These are phyloP conservation scores for Hoplias malabaricus DNA, from an alignment of 2,113 vertebrate genomes.

Conservation along the genomic window DNA sequence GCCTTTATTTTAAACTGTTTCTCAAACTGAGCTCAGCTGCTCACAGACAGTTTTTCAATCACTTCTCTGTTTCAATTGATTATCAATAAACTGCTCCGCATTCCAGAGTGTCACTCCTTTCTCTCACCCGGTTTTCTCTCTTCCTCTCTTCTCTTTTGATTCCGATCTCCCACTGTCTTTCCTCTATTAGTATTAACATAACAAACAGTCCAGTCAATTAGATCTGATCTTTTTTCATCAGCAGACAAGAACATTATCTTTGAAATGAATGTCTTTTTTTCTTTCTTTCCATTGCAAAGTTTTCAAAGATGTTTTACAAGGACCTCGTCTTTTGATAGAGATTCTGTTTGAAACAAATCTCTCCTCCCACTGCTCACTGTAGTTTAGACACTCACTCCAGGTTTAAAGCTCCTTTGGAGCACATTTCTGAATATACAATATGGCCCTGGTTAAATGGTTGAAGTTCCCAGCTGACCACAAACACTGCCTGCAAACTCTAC, in stretches of 20 bases:
- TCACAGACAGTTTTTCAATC: constrained; percentile 98
- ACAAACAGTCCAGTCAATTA: constrained; percentile 76
- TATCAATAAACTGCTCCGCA: constrained; percentile 90
- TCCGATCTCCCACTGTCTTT: constrained; percentile 82
- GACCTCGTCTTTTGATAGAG: constrained; percentile 17
- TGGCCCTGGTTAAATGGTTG: neutral
- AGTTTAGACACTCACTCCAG: neutral
- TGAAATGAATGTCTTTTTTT: constrained; percentile 11
- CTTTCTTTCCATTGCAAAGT: constrained; percentile 23
- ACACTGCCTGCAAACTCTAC: too few species aligned
- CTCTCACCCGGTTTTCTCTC: constrained; percentile 68
- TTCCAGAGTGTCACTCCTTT: constrained; percentile 78
- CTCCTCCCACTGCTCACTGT: neutral
- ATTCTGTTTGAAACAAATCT: constrained; percentile 14
- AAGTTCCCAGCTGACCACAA: too few species aligned
- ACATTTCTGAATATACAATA: neutral
- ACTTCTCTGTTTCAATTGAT: constrained; percentile 91
- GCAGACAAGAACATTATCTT: constrained; percentile 47
- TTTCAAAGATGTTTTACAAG: constrained; percentile 34
- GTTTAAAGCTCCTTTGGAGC: neutral
- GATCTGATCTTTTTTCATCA: constrained; percentile 51
- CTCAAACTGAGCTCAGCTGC: constrained; percentile 95
- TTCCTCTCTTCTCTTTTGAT: constrained; percentile 80
- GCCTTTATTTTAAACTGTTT: constrained; percentile 99
- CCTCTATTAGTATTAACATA: constrained; percentile 71